Evolutionary conservation across 2,113 vertebrate species (phyloP).

Genomic region (Apteryx owenii): DNA sequence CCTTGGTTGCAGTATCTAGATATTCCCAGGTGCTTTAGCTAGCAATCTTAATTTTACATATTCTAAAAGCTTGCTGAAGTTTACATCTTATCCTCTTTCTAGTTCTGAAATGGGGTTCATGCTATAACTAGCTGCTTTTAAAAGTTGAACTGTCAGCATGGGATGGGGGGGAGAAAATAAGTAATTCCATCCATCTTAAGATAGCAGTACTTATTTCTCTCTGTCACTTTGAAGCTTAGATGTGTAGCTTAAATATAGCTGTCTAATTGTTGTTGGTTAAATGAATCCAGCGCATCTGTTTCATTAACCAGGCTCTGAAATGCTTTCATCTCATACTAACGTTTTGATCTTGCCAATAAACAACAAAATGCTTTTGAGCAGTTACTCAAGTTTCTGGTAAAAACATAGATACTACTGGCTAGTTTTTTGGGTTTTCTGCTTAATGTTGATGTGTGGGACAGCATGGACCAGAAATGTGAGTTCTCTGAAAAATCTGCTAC

Average conservation of each 20-base stretch:
- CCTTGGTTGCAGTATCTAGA: neutral
- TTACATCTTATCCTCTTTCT: neutral
- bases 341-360: neutral
- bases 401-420: fast-evolving
- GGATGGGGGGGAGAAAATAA: neutral
- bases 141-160: neutral
- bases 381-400: neutral
- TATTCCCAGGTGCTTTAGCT: neutral
- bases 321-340: neutral
- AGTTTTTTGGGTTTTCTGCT: neutral
- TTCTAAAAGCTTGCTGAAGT: neutral
- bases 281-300: neutral
- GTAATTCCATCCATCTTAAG: neutral
- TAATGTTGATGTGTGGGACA: neutral
- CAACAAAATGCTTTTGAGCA: neutral
- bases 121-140: fast-evolving
- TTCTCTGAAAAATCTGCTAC: neutral
- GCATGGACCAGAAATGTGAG: neutral
- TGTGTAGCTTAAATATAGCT: neutral
- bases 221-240: neutral
- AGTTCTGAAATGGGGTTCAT: neutral
- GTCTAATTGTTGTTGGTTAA: neutral
- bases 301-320: neutral
- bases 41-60: neutral
- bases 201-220: fast-evolving